phyloP scores from a whole-genome alignment of 1,140 invertebrate genomes.

The Neodiprion virginianus region DNA sequence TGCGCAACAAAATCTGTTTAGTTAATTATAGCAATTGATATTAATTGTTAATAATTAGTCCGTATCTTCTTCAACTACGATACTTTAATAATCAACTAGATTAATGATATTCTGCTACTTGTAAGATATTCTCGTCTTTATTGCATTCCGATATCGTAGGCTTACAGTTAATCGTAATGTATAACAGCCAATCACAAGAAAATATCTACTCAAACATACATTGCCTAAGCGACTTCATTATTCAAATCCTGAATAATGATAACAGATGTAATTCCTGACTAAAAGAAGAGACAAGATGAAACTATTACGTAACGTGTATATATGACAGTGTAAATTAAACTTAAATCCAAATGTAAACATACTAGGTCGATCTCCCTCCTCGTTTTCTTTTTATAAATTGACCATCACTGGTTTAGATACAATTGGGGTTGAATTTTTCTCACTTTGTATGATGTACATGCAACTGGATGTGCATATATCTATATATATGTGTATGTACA shows the following conservation, averaged over 20 bases:
- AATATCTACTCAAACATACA: background rate
- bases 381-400: background rate
- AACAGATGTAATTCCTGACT: background rate
- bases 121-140: constrained; percentile 27
- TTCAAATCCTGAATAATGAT: constrained; percentile 22
- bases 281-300: background rate
- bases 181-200: background rate
- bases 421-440: background rate
- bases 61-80: constrained; percentile 37
- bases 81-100: constrained; percentile 26
- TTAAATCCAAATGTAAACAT: constrained; percentile 54
- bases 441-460: too few species aligned
- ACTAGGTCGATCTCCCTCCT: background rate
- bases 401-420: background rate
- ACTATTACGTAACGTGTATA: constrained; percentile 52
- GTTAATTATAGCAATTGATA: constrained; percentile 58
- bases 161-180: constrained; percentile 29
- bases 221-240: constrained; percentile 10
- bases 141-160: constrained; percentile 29
- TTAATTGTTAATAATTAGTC: constrained; percentile 43
- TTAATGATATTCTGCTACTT: constrained; percentile 27
- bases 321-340: constrained; percentile 55
- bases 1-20: constrained; percentile 85
- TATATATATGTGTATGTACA: too few species aligned
- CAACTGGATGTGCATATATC: too few species aligned